These are phyloP conservation scores for Gortyna flavago DNA, from an alignment of 2,888 invertebrate genomes.

Conservation along the genomic window DNA sequence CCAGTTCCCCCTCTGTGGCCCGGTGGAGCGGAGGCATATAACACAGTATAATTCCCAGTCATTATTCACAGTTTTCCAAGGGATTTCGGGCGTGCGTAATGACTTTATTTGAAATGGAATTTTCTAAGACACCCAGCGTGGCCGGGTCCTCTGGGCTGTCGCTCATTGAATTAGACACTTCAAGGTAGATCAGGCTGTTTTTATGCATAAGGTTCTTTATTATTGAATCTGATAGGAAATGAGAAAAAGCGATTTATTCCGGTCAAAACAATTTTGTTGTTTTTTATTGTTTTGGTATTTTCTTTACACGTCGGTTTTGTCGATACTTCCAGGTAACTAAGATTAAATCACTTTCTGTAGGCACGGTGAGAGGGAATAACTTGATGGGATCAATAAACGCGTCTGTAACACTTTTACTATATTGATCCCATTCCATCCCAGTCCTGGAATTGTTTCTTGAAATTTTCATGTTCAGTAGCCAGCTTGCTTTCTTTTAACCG, in stretches of 20 bases:
- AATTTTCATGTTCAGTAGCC: not conserved
- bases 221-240: conserved; percentile 35
- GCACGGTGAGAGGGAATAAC: not conserved
- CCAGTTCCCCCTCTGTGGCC: conserved; percentile 30
- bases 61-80: conserved; percentile 82
- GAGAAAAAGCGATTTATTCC: too few relatives aligned
- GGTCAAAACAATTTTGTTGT: not conserved
- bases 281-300: not conserved
- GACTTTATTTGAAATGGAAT: conserved; percentile 82
- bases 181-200: conserved; percentile 37
- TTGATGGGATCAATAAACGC: conserved; percentile 4
- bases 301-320: not conserved
- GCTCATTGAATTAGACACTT: conserved; percentile 63
- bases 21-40: conserved; percentile 74
- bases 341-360: not conserved
- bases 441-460: not conserved
- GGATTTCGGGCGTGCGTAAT: conserved; percentile 77
- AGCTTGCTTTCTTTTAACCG: not conserved
- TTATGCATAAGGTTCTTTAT: conserved; percentile 4
- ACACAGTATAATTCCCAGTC: conserved; percentile 82
- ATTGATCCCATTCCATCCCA: too few relatives aligned
- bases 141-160: conserved; percentile 36
- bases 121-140: conserved; percentile 71
- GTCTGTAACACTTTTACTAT: not conserved
- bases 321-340: not conserved